Base-by-base conservation (phyloP, 2,797 vertebrate species). In the Cirrhinus molitorella region DNA sequence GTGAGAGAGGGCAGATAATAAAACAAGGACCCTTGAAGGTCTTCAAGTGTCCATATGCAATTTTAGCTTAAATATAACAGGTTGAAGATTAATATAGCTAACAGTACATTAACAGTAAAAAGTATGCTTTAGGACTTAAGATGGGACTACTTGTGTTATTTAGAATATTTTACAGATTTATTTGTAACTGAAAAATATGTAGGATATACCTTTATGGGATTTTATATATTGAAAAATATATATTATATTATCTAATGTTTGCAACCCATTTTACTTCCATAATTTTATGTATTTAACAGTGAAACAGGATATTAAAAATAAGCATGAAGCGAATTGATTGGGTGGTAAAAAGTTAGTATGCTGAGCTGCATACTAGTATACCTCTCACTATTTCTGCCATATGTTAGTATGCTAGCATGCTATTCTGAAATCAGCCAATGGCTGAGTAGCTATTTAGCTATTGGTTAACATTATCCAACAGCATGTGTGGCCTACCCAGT, bases 21-120 rank as follows among this genome's bases (percentile, higher is more conserved):
- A 75, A 65, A 51, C 17, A 79, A 79, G 19, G 59, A 34, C 59
- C 28, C 19, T 78, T 31, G n/a, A 65, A 49, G 43, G 43, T 65
- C 75, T 61, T 19, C n/a, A 6, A 23, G 31, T 28, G 37, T 63
- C 25, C 13, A 8, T 31, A 63, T 25, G n/a, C n/a, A 59, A 59
- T 59, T 37, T 59, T 40, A 49, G 11, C 0, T n/a, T 47, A 9
- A 68, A 23, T 68, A 68, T 45, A 16, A 47, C n/a, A 25, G 13
- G 6, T 73, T 37, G 59, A 63, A 31, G 17, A 37, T 73, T n/a
- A 34, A 13, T 31, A 17, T 31, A 31, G 4, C 47, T 49, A 43
- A 40, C 40, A 23, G n/a, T 16, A 45, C n/a, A 53, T 73, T 53
- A 34, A 21, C 28, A 34, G n/a, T n/a, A 53, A 53, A 53, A 73